Conservation (phyloP, 2,888 invertebrate species). For the Callinectes sapidus region DNA sequence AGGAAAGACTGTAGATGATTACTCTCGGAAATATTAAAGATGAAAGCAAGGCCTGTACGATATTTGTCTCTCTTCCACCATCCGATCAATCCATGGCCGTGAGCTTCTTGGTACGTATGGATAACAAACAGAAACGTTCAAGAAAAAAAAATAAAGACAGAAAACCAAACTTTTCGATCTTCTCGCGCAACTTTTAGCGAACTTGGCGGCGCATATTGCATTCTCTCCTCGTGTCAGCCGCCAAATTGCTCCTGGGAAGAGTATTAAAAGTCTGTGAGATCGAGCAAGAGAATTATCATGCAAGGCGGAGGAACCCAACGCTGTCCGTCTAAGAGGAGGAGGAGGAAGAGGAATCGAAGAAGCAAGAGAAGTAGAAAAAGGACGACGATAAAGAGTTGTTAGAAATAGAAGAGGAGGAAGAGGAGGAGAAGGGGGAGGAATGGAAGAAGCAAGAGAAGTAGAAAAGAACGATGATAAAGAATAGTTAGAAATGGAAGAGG, state of each 20-base stretch:
- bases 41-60: neutral
- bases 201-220: slow-evolving; percentile 40
- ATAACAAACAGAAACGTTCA: neutral
- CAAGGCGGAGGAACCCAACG: neutral
- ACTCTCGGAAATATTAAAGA: neutral
- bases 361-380: neutral
- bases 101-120: neutral
- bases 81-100: neutral
- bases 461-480: neutral
- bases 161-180: slow-evolving; percentile 7
- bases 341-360: neutral
- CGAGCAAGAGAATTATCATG: slow-evolving; percentile 21
- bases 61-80: neutral
- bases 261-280: slow-evolving; percentile 44
- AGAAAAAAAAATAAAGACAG: neutral
- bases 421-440: too few relatives aligned
- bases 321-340: neutral
- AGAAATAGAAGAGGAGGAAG: neutral
- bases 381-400: neutral
- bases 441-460: neutral
- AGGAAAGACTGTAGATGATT: neutral
- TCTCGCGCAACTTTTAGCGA: neutral
- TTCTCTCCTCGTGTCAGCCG: slow-evolving; percentile 42
- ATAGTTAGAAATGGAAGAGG: too few relatives aligned
- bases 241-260: slow-evolving; percentile 42